Evolutionary conservation across 2,888 invertebrate species (phyloP).

Genomic region (Abscondita cerata): DNA sequence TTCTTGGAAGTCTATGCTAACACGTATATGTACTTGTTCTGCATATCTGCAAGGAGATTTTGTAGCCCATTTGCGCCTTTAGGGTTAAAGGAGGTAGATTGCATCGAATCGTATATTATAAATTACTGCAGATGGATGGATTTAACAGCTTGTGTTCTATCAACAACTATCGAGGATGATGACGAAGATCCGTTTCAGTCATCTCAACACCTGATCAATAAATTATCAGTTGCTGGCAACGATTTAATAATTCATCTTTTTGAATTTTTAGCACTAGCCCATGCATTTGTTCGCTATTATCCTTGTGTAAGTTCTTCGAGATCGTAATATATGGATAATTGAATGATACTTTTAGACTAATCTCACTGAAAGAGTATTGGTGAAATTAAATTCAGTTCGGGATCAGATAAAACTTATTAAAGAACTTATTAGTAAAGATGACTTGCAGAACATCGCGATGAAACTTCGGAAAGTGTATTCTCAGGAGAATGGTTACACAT

Average conservation of each 20-base stretch:
- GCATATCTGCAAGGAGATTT: constrained; percentile 49
- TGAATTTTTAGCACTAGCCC: constrained; percentile 52
- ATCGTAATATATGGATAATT: constrained; percentile 23
- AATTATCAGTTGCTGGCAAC: constrained; percentile 43
- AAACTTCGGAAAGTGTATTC: constrained; percentile 39
- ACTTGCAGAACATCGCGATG: constrained; percentile 41
- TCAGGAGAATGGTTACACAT: constrained; percentile 49
- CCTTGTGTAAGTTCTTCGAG: constrained; percentile 54
- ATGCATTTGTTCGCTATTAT: constrained; percentile 56
- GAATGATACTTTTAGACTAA: constrained; percentile 52
- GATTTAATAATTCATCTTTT: constrained; percentile 52
- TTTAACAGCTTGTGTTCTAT: constrained; percentile 45
- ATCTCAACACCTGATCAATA: constrained; percentile 32
- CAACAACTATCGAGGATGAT: constrained; percentile 29
- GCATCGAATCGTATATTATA: constrained; percentile 43
- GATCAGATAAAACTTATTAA: constrained; percentile 47
- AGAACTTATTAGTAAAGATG: constrained; percentile 41
- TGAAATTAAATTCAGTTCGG: constrained; percentile 45
- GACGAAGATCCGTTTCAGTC: constrained; percentile 39
- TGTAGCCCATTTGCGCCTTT: constrained; percentile 40
- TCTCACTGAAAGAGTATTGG: constrained; percentile 48
- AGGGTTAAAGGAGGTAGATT: not conserved
- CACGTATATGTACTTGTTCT: constrained; percentile 42
- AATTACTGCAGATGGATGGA: constrained; percentile 52
- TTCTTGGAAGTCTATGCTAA: constrained; percentile 34